Percentiles rank a stretch among this genome's conserved stretches.
These are phyloP conservation scores for Xiphias gladius DNA, from an alignment of 2,113 vertebrate species.

Conservation along the genomic window DNA sequence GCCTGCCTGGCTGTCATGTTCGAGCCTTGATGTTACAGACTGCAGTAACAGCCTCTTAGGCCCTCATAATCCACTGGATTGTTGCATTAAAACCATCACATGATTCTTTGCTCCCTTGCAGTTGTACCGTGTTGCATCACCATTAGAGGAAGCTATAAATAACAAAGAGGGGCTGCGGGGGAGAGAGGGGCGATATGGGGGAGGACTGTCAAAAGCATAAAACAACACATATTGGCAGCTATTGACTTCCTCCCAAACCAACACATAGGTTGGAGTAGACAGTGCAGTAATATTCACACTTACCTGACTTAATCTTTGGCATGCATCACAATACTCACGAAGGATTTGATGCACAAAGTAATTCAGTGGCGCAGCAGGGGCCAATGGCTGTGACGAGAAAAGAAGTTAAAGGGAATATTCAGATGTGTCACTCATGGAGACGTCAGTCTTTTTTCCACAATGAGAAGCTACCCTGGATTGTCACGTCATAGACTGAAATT, in stretches of 20 bases:
- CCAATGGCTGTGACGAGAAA: conserved; percentile 50
- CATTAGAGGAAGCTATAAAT: conserved; percentile 75
- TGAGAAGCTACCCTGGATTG: conserved; percentile 38
- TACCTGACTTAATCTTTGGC: conserved; percentile 50
- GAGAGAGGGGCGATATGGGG: conserved; percentile 28
- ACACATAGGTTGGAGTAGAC: conserved; percentile 34
- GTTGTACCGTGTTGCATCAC: conserved; percentile 69
- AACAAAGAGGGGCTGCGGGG: conserved; percentile 53
- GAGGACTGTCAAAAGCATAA: conserved; percentile 42
- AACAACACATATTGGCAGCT: conserved; percentile 62
- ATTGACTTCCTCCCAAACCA: conserved; percentile 35
- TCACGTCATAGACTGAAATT: conserved; percentile 40
- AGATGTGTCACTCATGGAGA: conserved; percentile 49
- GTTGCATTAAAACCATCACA: conserved; percentile 72
- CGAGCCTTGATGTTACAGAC: conserved; percentile 62
- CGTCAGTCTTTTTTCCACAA: conserved; percentile 42
- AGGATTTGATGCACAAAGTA: conserved; percentile 60
- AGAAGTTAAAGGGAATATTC: conserved; percentile 63
- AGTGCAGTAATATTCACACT: conserved; percentile 47
- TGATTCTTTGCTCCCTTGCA: conserved; percentile 69
- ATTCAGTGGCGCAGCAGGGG: conserved; percentile 49
- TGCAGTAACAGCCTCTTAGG: conserved; percentile 62
- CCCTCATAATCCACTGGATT: conserved; percentile 72
- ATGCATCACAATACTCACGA: conserved; percentile 46
- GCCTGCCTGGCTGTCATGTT: conserved; percentile 43